phyloP scores from a whole-genome alignment of 35 echinoderm and acorn worm genomes.

The Ophiothrix spiculata region DNA sequence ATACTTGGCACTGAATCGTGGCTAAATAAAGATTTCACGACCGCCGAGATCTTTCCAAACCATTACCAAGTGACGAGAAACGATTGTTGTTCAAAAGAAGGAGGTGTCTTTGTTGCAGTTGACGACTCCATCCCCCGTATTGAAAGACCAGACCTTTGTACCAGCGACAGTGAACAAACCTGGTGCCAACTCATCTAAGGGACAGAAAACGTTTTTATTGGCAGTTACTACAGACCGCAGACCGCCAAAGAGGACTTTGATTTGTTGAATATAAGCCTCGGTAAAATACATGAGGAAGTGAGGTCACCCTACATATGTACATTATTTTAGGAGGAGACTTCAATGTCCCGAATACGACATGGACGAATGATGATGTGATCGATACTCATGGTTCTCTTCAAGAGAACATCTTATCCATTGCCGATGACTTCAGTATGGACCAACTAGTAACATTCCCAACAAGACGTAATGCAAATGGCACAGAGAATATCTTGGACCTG shows the following conservation, averaged over 20 bases:
- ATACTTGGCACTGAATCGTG: constrained; percentile 33
- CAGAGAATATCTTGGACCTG: constrained; percentile 25
- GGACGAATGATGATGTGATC: neutral
- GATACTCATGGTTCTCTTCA: neutral
- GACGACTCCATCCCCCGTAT: neutral
- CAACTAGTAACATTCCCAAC: neutral
- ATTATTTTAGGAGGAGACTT: constrained; percentile 28
- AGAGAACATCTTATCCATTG: neutral
- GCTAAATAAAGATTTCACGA: neutral
- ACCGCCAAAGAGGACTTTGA: neutral
- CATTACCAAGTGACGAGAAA: constrained; percentile 20
- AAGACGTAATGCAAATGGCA: neutral
- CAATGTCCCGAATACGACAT: constrained; percentile 23
- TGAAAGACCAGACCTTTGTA: constrained; percentile 12
- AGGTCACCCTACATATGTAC: constrained; percentile 16
- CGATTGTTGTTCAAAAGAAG: neutral
- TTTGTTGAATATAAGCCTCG: neutral
- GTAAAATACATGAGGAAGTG: neutral
- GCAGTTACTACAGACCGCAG: constrained; percentile 15
- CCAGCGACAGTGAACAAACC: constrained; percentile 17
- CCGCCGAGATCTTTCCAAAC: constrained; percentile 19
- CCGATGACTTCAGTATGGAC: neutral
- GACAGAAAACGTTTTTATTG: constrained; percentile 18
- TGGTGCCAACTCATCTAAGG: constrained; percentile 21
- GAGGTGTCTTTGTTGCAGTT: constrained; percentile 19